Evolutionary conservation across 2,797 vertebrate genomes (phyloP).

Genomic region (Nyctalus aviator): DNA sequence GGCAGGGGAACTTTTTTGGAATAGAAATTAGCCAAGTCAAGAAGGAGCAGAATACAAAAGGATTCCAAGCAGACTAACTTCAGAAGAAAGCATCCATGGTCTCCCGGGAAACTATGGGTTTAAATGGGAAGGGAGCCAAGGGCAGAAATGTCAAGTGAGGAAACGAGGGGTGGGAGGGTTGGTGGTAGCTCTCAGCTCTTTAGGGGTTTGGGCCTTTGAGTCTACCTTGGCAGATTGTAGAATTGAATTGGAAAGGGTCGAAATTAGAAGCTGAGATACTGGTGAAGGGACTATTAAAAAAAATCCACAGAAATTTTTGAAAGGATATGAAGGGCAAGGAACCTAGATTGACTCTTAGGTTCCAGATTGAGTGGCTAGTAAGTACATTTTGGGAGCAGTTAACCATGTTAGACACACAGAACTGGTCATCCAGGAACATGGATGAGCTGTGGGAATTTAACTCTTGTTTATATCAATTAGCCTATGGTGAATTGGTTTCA

Average conservation of each 20-base stretch:
- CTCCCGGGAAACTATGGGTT: background rate
- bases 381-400: background rate
- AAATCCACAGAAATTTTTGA: background rate
- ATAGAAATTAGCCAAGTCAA: background rate
- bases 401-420: background rate
- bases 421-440: background rate
- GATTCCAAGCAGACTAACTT: background rate
- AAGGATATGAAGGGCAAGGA: background rate
- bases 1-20: background rate
- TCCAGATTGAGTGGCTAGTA: slow-evolving; percentile 26
- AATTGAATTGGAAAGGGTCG: background rate
- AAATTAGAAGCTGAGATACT: background rate
- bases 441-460: background rate
- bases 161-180: background rate
- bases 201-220: background rate
- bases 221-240: background rate
- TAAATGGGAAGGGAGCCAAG: background rate
- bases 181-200: background rate
- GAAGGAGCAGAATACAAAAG: background rate
- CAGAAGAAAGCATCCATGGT: background rate
- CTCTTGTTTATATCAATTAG: background rate
- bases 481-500: background rate
- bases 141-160: background rate
- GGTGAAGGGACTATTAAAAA: background rate
- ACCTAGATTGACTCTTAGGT: background rate